Percentiles rank a stretch among this genome's conserved stretches.
These are phyloP conservation scores for Drosophila seclusa DNA, from an alignment of 2,888 invertebrate species.

Conservation along the genomic window DNA sequence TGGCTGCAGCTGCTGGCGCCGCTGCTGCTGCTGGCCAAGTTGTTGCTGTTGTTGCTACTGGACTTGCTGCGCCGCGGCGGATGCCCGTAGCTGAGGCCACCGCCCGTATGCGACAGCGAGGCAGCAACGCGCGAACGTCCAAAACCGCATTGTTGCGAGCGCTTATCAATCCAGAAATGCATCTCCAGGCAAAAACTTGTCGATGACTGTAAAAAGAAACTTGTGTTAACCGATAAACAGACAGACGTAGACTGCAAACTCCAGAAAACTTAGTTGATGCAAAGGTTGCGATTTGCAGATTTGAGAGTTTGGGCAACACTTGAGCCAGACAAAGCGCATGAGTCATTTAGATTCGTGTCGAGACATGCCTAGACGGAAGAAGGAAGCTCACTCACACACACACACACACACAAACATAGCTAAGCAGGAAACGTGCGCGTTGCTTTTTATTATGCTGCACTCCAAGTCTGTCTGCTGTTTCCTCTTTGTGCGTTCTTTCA, in stretches of 20 bases:
- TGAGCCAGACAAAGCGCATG: conserved; percentile 72
- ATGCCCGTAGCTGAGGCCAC: conserved; percentile 85
- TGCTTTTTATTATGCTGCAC: conserved; percentile 70
- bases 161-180: conserved; percentile 96
- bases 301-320: conserved; percentile 21
- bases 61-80: conserved; percentile 86
- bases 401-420: conserved; percentile 11
- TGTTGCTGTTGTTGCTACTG: conserved; percentile 60
- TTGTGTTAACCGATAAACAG: conserved; percentile 29
- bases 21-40: conserved; percentile 29
- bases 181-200: conserved; percentile 84
- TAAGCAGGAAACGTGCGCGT: conserved; percentile 75
- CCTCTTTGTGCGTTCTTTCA: conserved; percentile 73
- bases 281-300: conserved; percentile 7
- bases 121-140: conserved; percentile 90
- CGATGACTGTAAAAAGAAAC: conserved; percentile 41
- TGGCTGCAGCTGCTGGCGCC: conserved; percentile 41
- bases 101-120: conserved; percentile 87
- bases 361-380: conserved; percentile 71
- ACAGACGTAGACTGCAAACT: conserved; percentile 13
- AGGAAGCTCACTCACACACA: conserved; percentile 22
- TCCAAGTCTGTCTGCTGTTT: conserved; percentile 61
- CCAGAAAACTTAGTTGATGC: conserved; percentile 62
- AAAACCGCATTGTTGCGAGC: conserved; percentile 91
- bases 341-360: conserved; percentile 65